phyloP scores from a whole-genome alignment of 2,113 vertebrate genomes.

The Neomonachus schauinslandi region DNA sequence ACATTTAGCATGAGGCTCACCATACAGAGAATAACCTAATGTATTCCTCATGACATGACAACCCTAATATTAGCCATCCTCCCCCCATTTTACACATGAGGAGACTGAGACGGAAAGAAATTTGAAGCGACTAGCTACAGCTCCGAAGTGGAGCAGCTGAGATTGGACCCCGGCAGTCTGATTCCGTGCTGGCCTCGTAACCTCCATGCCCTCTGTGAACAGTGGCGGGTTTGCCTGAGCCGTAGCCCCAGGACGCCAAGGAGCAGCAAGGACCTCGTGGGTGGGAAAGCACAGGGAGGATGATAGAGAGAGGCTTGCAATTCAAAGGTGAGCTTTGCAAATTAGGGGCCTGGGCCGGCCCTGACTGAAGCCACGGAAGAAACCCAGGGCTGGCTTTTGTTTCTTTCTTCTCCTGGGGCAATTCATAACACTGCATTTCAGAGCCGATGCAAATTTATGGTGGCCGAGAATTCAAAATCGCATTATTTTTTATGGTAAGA shows the following conservation, averaged over 20 bases:
- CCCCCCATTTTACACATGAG: background rate
- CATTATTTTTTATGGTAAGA: background rate
- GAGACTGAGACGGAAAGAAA: background rate
- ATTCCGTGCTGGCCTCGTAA: too few relatives aligned
- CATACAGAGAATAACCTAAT: background rate
- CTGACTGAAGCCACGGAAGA: background rate
- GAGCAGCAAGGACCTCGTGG: rapidly evolving
- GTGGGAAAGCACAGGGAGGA: background rate
- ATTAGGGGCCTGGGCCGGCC: background rate
- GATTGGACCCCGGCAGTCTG: background rate
- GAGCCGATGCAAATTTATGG: background rate
- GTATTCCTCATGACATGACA: background rate
- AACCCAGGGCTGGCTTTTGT: background rate
- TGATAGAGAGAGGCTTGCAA: too few relatives aligned
- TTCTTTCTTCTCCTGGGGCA: background rate
- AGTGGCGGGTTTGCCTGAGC: background rate
- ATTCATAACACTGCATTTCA: background rate
- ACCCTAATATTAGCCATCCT: background rate
- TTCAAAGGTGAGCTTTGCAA: background rate
- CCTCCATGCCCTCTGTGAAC: rapidly evolving
- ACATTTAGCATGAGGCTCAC: background rate
- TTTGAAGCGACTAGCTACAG: background rate
- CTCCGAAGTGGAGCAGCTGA: background rate
- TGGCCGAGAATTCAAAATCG: background rate
- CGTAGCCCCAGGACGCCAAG: background rate